These are phyloP conservation scores for Oegoconia quadripuncta DNA, from an alignment of 2,888 invertebrate genomes.

Conservation along the genomic window DNA sequence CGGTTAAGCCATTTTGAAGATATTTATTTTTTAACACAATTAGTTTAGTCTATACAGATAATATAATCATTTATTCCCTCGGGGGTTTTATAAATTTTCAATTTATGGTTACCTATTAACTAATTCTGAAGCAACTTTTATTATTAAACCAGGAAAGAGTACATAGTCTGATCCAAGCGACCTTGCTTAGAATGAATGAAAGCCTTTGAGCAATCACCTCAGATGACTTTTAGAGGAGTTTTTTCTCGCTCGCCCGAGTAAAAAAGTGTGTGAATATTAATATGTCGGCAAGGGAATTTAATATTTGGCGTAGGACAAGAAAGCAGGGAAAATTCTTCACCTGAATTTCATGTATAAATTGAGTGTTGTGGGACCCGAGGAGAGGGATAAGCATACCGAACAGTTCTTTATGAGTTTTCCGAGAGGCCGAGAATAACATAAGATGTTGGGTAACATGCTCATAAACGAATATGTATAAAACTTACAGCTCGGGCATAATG, in stretches of 20 bases:
- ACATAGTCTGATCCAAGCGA: constrained; percentile 21
- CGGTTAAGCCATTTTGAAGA: no score
- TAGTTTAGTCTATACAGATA: no score
- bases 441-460: constrained; percentile 10
- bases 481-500: no score
- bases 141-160: neutral
- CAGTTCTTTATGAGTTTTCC: constrained; percentile 46
- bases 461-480: constrained; percentile 6
- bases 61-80: no score
- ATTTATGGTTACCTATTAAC: no score
- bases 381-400: constrained; percentile 35
- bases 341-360: constrained; percentile 53
- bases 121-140: no score
- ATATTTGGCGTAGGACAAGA: constrained; percentile 58
- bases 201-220: constrained; percentile 57
- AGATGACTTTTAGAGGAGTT: constrained; percentile 48
- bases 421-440: constrained; percentile 28
- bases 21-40: no score
- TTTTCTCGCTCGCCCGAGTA: constrained; percentile 35
- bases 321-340: constrained; percentile 40
- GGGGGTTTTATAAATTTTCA: no score
- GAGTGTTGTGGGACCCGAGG: constrained; percentile 33
- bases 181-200: constrained; percentile 32
- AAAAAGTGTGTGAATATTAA: constrained; percentile 60
- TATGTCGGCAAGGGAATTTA: constrained; percentile 54